Conservation (phyloP, 1,140 invertebrate species). For the Piezodorus guildinii region DNA sequence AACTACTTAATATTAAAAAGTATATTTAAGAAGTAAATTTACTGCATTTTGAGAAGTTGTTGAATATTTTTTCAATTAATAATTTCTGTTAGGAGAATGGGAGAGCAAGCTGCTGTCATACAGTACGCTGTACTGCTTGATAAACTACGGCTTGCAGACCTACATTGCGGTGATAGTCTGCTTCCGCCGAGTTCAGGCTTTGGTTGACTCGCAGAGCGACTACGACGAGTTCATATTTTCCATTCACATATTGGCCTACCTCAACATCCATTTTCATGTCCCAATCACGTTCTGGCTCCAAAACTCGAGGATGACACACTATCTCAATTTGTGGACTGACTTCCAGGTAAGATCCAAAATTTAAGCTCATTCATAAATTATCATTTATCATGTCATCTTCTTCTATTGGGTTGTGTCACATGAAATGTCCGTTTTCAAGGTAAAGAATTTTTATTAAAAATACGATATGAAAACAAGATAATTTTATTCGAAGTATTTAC, state of each 20-base stretch:
- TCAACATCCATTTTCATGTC: conserved; percentile 20
- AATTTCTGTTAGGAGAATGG: conserved; percentile 8
- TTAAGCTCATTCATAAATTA: neutral
- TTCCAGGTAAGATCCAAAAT: conserved; percentile 7
- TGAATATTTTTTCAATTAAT: too few species aligned
- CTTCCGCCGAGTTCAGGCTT: conserved; percentile 5
- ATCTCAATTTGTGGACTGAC: conserved; percentile 12
- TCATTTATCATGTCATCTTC: too few species aligned
- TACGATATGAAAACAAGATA: too few species aligned
- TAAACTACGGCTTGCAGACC: conserved; percentile 17
- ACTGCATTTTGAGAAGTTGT: too few species aligned
- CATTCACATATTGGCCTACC: conserved; percentile 18
- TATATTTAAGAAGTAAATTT: too few species aligned
- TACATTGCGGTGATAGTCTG: conserved; percentile 15
- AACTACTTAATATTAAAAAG: too few species aligned
- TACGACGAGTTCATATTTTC: conserved; percentile 21
- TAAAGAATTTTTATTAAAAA: too few species aligned
- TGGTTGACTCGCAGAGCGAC: conserved; percentile 10
- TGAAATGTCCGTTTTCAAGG: too few species aligned
- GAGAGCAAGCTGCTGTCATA: conserved; percentile 6
- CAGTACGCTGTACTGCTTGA: conserved; percentile 6
- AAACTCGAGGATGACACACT: neutral
- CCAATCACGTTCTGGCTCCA: conserved; percentile 17
- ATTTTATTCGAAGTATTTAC: too few species aligned
- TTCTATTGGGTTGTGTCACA: too few species aligned